Base-by-base conservation (phyloP, 2,113 vertebrate species). In the Peucedramus taeniatus region DNA sequence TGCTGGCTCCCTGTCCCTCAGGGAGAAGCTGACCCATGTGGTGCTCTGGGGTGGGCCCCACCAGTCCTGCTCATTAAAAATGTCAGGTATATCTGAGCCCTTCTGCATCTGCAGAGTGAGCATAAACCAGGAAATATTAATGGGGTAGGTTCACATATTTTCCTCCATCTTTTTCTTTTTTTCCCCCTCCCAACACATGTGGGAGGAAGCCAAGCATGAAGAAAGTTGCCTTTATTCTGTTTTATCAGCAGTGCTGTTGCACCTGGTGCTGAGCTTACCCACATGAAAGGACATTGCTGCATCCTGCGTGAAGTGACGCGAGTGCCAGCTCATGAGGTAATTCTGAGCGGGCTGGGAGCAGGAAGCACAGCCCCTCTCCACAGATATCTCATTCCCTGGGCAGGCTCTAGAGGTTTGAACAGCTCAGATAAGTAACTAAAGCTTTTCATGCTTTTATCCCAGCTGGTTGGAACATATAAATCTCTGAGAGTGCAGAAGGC, bases 151-250 rank as follows among this genome's bases (percentile, higher is more conserved):
- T 65, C 54, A 5, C 1, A 1, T 12, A 6, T 47, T 56, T 68
- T 37, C 19, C 4, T 80, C 33, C 39, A 27, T 54, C 12, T 71
- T 53, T 53, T 51, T n/a, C 5, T n/a, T 49, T 42, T 51, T 69
- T 17, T 19, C 22, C 1, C 2, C 26, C 15, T 19, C 12, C 33
- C 27, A 61, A 75, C 39, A 59, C 84, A 71, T 3, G 22, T 49
- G 71, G 14, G 75, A 90, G 71, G 59, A 88, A 89, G 93, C 66
- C 75, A 95, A 31, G 40, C 11, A 23, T 20, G 44, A 88, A 94
- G 79, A 92, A 90, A 83, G 83, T 60, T 88, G 86, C 45, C 54
- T 95, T 95, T 93, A 56, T 92, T 90, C 74, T 27, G 40, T 7
- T 2, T 79, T 96, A 91, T 90, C 94, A 69, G 40, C 57, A 60